Percentiles rank a stretch among this genome's conserved stretches.
Evolutionary conservation across 2,113 vertebrate species (phyloP).

Genomic region (Carassius auratus): DNA sequence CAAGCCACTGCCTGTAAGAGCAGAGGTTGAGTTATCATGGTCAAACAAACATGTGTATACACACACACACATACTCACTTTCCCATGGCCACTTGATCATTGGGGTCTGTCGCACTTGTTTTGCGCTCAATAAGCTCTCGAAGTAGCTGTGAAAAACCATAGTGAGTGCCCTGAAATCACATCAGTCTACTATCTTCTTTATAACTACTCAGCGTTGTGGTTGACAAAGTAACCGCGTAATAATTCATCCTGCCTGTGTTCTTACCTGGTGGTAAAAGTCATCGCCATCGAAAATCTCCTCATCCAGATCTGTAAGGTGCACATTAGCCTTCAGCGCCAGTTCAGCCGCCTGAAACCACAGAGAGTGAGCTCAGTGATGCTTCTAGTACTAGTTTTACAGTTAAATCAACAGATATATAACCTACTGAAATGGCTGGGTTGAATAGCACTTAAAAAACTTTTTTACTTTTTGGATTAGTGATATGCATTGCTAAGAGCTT

Average conservation of each 20-base stretch:
- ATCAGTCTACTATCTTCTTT: not conserved
- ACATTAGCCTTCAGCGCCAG: conserved; percentile 77
- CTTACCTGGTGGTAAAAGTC: conserved; percentile 95
- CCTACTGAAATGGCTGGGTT: not conserved
- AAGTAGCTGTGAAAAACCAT: conserved; percentile 47
- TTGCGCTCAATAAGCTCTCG: conserved; percentile 63
- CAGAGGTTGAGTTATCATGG: not conserved
- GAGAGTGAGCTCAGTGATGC: not conserved
- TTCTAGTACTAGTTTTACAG: not conserved
- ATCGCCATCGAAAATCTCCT: conserved; percentile 95
- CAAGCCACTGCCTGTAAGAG: conserved; percentile 87
- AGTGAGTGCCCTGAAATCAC: not conserved
- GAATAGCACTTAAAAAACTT: not conserved
- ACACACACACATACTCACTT: conserved; percentile 29
- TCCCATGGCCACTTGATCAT: conserved; percentile 67
- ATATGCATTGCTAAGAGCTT: too few species aligned
- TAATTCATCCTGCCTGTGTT: not conserved
- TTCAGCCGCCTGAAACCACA: conserved; percentile 68
- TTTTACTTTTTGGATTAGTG: too few species aligned
- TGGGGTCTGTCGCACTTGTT: conserved; percentile 60
- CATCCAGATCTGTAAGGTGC: conserved; percentile 88
- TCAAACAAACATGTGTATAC: not conserved
- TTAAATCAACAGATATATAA: not conserved
- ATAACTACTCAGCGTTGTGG: conserved; percentile 1
- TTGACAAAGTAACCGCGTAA: not conserved